phyloP scores from a whole-genome alignment of 2,888 invertebrate genomes.

The Pammene aurita region DNA sequence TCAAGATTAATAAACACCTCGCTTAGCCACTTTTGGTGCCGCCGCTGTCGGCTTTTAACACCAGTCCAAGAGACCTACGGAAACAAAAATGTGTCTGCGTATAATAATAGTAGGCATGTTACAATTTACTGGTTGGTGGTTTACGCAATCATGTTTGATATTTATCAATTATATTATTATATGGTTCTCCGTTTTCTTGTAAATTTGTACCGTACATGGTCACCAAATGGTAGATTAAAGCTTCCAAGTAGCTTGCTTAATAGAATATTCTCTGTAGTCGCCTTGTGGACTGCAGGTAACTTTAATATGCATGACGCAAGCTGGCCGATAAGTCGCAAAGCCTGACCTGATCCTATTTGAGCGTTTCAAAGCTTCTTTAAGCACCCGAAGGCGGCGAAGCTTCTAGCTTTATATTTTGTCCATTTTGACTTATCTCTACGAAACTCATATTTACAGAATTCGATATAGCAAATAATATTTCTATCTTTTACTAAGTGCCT shows the following conservation, averaged over 20 bases:
- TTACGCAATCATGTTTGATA: too few species aligned
- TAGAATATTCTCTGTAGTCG: constrained; percentile 64
- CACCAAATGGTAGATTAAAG: constrained; percentile 10
- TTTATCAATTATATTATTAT: too few species aligned
- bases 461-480: not conserved
- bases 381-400: constrained; percentile 31
- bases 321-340: constrained; percentile 71
- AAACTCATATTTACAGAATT: constrained; percentile 6
- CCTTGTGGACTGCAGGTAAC: constrained; percentile 56
- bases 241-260: constrained; percentile 49
- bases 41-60: too few species aligned
- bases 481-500: not conserved
- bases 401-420: constrained; percentile 29
- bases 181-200: too few species aligned
- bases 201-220: too few species aligned
- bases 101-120: too few species aligned
- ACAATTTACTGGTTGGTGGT: too few species aligned
- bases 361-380: constrained; percentile 55
- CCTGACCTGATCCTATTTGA: constrained; percentile 72
- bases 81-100: too few species aligned
- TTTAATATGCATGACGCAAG: constrained; percentile 74
- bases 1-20: too few species aligned
- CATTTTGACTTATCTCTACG: constrained; percentile 12
- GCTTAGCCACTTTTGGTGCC: too few species aligned
- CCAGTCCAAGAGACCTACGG: too few species aligned